Base-by-base conservation (phyloP, 2,888 invertebrate species). In the Sinhomidia bicolor region DNA sequence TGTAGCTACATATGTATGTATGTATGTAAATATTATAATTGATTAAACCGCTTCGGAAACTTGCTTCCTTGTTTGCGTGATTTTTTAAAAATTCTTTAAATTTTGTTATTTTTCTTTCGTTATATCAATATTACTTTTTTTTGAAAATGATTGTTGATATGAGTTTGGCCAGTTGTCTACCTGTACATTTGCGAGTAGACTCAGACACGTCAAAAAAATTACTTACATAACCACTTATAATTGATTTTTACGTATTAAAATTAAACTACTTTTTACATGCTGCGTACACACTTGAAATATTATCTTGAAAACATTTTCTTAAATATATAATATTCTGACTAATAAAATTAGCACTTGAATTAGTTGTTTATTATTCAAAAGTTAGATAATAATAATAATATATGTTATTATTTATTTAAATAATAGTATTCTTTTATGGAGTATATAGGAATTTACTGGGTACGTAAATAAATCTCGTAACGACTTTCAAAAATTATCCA, bases 61-160 rank as follows among this genome's bases (percentile, higher is more conserved):
- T n/a, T n/a, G n/a, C n/a, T n/a, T n/a, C n/a, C n/a, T n/a, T n/a
- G n/a, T n/a, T n/a, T n/a, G n/a, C n/a, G n/a, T n/a, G n/a, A n/a
- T n/a, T n/a, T n/a, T n/a, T n/a, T n/a, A n/a, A n/a, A n/a, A n/a
- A n/a, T n/a, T n/a, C n/a, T n/a, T n/a, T n/a, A n/a, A n/a, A n/a
- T 20, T 5, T 44, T 44, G n/a, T 71, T 9, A 12, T 44, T 71
- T 44, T 44, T 14, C 44, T 26, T 76, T 23, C 20, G 47, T 3
- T 14, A 5, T 20, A 65, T n/a, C 44, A 80, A 7, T 32, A 54
- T 82, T 51, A 20, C 20, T 51, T 44, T 51, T 65, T 65, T 54
- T n/a, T n/a, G n/a, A n/a, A 44, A 9, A 71, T 78, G 62, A 83
- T 84, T 84, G 62, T 54, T 88, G 88, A 88, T 88, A 88, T 88